These are phyloP conservation scores for Calypte anna DNA, from an alignment of 2,113 vertebrate species.

Conservation along the genomic window DNA sequence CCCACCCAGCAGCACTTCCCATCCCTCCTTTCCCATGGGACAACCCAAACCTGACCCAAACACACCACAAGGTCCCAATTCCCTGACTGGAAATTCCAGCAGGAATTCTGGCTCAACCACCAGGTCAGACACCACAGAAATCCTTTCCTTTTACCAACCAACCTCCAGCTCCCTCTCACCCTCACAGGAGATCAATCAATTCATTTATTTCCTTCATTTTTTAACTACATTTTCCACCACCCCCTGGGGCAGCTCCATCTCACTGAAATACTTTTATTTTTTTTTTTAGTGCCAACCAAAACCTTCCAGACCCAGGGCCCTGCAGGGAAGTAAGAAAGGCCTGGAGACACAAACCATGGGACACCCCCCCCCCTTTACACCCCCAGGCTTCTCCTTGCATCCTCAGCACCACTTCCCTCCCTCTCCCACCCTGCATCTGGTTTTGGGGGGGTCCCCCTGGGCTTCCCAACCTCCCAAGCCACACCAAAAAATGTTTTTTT, in stretches of 20 bases:
- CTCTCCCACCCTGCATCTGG: accelerated
- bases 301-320: accelerated
- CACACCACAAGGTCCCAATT: not conserved
- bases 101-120: not conserved
- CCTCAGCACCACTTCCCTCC: not conserved
- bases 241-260: not conserved
- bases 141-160: not conserved
- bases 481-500: too few relatives aligned
- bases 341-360: not conserved
- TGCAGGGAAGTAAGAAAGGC: not conserved
- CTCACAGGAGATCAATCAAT: not conserved
- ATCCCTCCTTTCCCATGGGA: not conserved
- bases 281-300: not conserved
- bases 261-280: not conserved
- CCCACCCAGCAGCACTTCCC: not conserved
- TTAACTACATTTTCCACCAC: not conserved
- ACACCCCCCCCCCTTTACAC: constrained; percentile 1
- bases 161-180: not conserved
- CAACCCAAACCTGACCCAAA: not conserved
- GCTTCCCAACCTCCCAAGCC: not conserved
- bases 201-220: too few relatives aligned
- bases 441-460: too few relatives aligned
- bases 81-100: not conserved
- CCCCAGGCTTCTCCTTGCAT: not conserved
- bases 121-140: accelerated